phyloP scores from a whole-genome alignment of 2,888 invertebrate genomes.

The Deilephila elpenor region DNA sequence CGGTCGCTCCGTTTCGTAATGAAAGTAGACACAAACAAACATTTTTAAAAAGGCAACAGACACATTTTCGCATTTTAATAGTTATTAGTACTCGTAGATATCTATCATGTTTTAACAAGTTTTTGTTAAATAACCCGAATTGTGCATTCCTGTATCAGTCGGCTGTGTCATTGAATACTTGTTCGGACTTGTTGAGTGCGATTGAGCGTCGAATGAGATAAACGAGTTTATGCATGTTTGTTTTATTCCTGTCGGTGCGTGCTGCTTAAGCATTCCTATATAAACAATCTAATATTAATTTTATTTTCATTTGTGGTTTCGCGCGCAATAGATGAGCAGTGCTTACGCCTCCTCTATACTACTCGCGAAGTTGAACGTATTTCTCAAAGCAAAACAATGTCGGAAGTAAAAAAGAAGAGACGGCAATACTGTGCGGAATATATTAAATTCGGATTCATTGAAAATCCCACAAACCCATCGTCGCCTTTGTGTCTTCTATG shows the following conservation, averaged over 20 bases:
- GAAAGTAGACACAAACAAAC: neutral
- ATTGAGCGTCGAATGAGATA: conserved; percentile 40
- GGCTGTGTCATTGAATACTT: too few species aligned
- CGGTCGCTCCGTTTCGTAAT: neutral
- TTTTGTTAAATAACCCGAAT: too few species aligned
- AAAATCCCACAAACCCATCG: too few species aligned
- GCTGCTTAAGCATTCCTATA: conserved; percentile 22
- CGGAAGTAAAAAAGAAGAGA: conserved; percentile 42
- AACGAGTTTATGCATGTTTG: conserved; percentile 38
- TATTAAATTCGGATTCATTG: conserved; percentile 35
- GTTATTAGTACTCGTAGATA: too few species aligned
- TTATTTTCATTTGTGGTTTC: conserved; percentile 40
- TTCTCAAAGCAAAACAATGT: conserved; percentile 40
- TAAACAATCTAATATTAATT: conserved; percentile 14
- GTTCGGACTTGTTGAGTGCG: conserved; percentile 30
- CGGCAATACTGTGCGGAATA: conserved; percentile 10
- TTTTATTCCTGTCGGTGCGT: conserved; percentile 38
- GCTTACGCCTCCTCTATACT: conserved; percentile 29
- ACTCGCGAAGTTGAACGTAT: conserved; percentile 28
- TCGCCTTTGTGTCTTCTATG: conserved; percentile 38
- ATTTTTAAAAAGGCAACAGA: too few species aligned
- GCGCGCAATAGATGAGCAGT: conserved; percentile 37
- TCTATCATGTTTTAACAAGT: too few species aligned
- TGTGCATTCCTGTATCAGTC: too few species aligned
- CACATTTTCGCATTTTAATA: too few species aligned